Conservation (phyloP, 2,888 invertebrate species). For the Philaethria dido region DNA sequence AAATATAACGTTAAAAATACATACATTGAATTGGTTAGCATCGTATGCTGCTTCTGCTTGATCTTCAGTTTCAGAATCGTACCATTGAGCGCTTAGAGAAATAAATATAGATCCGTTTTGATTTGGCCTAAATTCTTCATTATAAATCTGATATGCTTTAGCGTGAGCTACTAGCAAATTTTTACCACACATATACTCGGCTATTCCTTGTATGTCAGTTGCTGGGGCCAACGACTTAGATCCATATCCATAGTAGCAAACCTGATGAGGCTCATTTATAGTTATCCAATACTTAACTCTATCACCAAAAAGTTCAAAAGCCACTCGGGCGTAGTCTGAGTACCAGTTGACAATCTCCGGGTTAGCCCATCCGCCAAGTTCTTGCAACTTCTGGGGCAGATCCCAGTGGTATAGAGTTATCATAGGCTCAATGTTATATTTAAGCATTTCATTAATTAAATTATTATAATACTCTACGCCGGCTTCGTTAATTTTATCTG, state of each 20-base stretch:
- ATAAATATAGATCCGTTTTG: slow-evolving; percentile 46
- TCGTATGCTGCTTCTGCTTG: slow-evolving; percentile 78
- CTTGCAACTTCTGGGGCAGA: slow-evolving; percentile 76
- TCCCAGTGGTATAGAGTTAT: slow-evolving; percentile 83
- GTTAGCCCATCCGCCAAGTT: slow-evolving; percentile 80
- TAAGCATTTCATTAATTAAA: slow-evolving; percentile 82
- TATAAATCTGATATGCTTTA: slow-evolving; percentile 48
- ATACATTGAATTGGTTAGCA: slow-evolving; percentile 71
- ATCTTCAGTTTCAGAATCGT: slow-evolving; percentile 66
- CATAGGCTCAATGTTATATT: slow-evolving; percentile 84
- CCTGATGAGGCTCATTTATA: slow-evolving; percentile 78
- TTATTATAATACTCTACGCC: slow-evolving; percentile 61
- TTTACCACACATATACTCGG: slow-evolving; percentile 67
- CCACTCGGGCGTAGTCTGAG: slow-evolving; percentile 68
- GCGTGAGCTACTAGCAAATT: slow-evolving; percentile 49
- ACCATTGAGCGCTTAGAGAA: slow-evolving; percentile 53
- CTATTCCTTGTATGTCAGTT: slow-evolving; percentile 61
- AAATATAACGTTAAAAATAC: too few relatives aligned
- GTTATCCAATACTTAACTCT: slow-evolving; percentile 81
- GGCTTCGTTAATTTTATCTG: slow-evolving; percentile 80
- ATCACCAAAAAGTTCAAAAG: slow-evolving; percentile 71
- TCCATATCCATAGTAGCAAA: slow-evolving; percentile 72
- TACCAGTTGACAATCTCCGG: slow-evolving; percentile 71
- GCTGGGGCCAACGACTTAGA: slow-evolving; percentile 53
- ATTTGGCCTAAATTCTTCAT: slow-evolving; percentile 45